Evolutionary conservation across 2,113 vertebrate genomes (phyloP), one percentile per base, ranked within the genome.

Genomic region (Bufo bufo): DNA sequence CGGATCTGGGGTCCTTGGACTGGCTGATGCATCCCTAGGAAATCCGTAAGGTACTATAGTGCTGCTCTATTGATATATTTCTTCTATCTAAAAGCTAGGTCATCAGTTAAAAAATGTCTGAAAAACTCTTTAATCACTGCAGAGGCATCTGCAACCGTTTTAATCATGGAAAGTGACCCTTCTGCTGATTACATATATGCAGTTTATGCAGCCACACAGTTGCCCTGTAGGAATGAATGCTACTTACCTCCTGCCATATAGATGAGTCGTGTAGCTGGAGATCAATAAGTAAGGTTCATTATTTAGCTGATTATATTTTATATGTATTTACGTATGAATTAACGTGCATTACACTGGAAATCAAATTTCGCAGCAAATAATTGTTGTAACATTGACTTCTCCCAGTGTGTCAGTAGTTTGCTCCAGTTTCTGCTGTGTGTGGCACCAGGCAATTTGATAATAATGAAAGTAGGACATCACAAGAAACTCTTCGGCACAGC

Each of bases 391-490:
- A 4, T 49, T 49, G 23, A 20, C 10, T 82, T 82, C 0, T 82
- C 80, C n/a, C 43, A 61, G 5, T 61, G 79, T 63, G 77, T 54
- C 23, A 19, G 56, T 56, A 14, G 43, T 65, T 75, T 77, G 84
- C 71, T 85, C 84, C 45, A 85, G 71, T 77, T 85, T 77, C 84
- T 77, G 54, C 43, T 77, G 43, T 61, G 71, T 85, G 84, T 58
- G 71, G 43, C 20, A 85, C 84, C 8, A 77, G 43, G 43, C 69
- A 77, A 85, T 58, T 61, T 45, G 43, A 82, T 6, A 13, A 63
- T 47, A 85, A 16, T 58, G 11, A 77, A 85, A 85, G 33, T 85
- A 85, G 84, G 52, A 77, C 54, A 72, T 66, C 33, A 59, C 14
- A 77, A 77, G n/a, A 43, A 75, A 43, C 23, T 85, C 83, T 71